Conservation (phyloP, 1,140 invertebrate species). For the Pectinophora gossypiella region DNA sequence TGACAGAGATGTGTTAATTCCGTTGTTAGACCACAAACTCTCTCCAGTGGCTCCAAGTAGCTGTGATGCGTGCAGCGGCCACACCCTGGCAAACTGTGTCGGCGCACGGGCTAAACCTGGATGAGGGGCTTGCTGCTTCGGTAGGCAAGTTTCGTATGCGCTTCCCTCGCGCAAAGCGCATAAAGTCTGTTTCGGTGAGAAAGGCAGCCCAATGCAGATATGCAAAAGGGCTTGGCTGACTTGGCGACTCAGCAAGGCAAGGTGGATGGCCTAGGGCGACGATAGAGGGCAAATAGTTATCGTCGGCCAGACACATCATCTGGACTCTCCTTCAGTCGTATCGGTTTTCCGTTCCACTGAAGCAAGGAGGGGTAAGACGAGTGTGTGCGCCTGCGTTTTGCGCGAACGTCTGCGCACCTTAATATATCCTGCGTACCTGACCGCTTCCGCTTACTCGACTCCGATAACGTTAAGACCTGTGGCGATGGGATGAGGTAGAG, state of each 20-base stretch:
- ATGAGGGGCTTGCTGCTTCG: too few relatives aligned
- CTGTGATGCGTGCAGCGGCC: too few relatives aligned
- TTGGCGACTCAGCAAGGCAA: not conserved
- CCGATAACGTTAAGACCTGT: constrained; percentile 13
- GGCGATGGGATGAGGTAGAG: constrained; percentile 27
- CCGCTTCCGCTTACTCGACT: constrained; percentile 18
- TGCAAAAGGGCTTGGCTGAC: not conserved
- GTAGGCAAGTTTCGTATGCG: too few relatives aligned
- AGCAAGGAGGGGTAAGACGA: constrained; percentile 10
- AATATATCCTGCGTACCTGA: constrained; percentile 23
- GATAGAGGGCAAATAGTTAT: constrained; percentile 10
- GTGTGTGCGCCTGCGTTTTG: constrained; percentile 16
- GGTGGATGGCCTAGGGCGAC: constrained; percentile 10
- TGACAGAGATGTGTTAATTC: too few relatives aligned
- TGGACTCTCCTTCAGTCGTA: constrained; percentile 6
- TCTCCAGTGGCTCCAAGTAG: too few relatives aligned
- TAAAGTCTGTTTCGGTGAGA: not conserved
- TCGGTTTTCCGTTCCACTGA: constrained; percentile 14
- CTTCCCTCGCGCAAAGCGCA: too few relatives aligned
- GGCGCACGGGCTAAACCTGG: too few relatives aligned
- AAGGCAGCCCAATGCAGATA: not conserved
- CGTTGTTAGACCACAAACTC: too few relatives aligned
- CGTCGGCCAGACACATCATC: constrained; percentile 21
- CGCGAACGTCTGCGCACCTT: constrained; percentile 13
- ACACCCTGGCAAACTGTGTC: too few relatives aligned